phyloP scores from a whole-genome alignment of 2,888 invertebrate species.

The Rhopalosiphum nymphaeae region DNA sequence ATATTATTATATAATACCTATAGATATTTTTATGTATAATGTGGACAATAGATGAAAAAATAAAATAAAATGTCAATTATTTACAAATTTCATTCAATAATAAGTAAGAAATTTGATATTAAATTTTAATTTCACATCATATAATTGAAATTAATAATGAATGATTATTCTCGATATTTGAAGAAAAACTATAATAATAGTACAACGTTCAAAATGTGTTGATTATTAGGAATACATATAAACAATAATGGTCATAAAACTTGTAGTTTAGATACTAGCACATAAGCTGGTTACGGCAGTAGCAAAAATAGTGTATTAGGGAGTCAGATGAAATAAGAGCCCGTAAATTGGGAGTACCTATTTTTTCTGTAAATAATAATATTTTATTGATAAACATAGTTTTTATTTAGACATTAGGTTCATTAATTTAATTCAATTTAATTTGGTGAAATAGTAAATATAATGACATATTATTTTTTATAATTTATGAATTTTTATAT shows the following conservation, averaged over 20 bases:
- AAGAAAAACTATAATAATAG: neutral
- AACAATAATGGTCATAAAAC: neutral
- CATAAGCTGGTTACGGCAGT: neutral
- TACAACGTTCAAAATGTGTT: neutral
- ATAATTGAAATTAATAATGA: neutral
- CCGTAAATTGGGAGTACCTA: neutral
- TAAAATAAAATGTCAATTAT: neutral
- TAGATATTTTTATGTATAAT: neutral
- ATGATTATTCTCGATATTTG: neutral
- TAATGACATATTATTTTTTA: neutral
- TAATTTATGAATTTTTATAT: neutral
- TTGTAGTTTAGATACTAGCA: neutral
- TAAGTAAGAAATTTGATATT: neutral
- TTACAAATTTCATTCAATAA: neutral
- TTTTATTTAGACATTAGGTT: neutral
- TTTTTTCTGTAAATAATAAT: neutral
- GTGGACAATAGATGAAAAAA: neutral
- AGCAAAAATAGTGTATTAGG: neutral
- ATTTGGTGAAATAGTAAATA: neutral
- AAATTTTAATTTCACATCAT: neutral
- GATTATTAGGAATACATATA: neutral
- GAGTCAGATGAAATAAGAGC: neutral
- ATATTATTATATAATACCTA: neutral
- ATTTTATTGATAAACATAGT: neutral
- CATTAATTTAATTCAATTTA: neutral